phyloP scores from a whole-genome alignment of 2,113 vertebrate species.

The Lanius collurio region DNA sequence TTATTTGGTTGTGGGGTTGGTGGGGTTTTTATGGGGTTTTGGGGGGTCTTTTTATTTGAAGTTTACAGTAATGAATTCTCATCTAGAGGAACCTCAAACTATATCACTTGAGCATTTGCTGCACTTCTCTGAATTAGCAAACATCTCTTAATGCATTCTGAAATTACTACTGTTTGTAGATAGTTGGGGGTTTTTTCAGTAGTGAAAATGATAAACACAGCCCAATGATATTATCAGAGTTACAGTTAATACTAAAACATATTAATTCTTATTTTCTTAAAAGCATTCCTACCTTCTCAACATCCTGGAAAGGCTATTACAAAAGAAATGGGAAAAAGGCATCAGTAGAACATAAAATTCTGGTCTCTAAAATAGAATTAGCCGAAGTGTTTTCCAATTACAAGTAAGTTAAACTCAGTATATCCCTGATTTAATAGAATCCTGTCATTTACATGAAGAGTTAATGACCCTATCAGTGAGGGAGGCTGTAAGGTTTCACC shows the following conservation, averaged over 20 bases:
- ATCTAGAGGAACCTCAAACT: not conserved
- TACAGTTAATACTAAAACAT: not conserved
- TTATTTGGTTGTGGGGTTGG: not conserved
- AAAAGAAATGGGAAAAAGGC: slow-evolving; percentile 42
- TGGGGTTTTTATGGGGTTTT: not conserved
- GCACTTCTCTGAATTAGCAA: not conserved
- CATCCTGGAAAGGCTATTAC: slow-evolving; percentile 86
- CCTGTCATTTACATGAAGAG: slow-evolving; percentile 62
- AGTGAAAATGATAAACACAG: not conserved
- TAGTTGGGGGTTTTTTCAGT: not conserved
- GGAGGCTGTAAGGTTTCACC: slow-evolving; percentile 52
- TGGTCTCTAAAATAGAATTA: slow-evolving; percentile 18
- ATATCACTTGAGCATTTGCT: not conserved
- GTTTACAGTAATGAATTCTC: not conserved
- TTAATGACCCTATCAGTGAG: slow-evolving; percentile 59
- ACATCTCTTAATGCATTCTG: not conserved
- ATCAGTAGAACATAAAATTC: slow-evolving; percentile 29
- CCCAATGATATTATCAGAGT: not conserved
- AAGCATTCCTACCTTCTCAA: slow-evolving; percentile 84
- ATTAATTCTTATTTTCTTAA: slow-evolving; percentile 33
- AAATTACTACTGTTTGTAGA: not conserved
- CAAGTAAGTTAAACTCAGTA: slow-evolving; percentile 32
- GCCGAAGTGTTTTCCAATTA: slow-evolving; percentile 44
- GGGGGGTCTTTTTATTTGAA: not conserved
- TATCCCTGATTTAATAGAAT: slow-evolving; percentile 34